These are phyloP conservation scores for Mallotus villosus DNA, from an alignment of 2,797 vertebrate species.

Conservation along the genomic window DNA sequence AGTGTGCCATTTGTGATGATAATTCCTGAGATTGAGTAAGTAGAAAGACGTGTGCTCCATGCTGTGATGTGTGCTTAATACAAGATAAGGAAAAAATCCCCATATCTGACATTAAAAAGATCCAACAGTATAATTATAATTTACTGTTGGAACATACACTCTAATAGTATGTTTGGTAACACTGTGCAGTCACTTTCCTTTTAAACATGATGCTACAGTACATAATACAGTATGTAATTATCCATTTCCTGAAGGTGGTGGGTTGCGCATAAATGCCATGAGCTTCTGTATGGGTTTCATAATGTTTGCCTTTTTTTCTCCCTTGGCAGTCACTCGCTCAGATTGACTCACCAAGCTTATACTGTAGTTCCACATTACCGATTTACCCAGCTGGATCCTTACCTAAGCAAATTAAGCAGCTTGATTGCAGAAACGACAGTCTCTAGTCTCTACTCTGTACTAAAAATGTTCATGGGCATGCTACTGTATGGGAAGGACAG, in stretches of 20 bases:
- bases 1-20: no score
- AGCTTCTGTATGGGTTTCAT: slow-evolving; percentile 53
- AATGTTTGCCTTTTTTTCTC: neutral
- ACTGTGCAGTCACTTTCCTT: slow-evolving; percentile 59
- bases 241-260: slow-evolving; percentile 70
- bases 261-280: slow-evolving; percentile 57
- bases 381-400: slow-evolving; percentile 41
- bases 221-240: slow-evolving; percentile 70
- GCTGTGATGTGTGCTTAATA: slow-evolving; percentile 64
- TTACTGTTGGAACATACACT: slow-evolving; percentile 65
- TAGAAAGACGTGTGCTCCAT: slow-evolving; percentile 52
- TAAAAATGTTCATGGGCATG: neutral
- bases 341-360: slow-evolving; percentile 52
- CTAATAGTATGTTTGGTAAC: slow-evolving; percentile 58
- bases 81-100: slow-evolving; percentile 55
- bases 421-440: slow-evolving; percentile 62
- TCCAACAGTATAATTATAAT: slow-evolving; percentile 65
- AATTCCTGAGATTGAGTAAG: slow-evolving; percentile 14
- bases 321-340: slow-evolving; percentile 47
- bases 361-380: slow-evolving; percentile 6
- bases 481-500: neutral
- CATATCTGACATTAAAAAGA: slow-evolving; percentile 67
- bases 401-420: slow-evolving; percentile 45
- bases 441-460: neutral
- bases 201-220: slow-evolving; percentile 66